Evolutionary conservation across 1,140 invertebrate species (phyloP), one percentile per base, ranked within the genome.

Genomic region (Papilio glaucus): DNA sequence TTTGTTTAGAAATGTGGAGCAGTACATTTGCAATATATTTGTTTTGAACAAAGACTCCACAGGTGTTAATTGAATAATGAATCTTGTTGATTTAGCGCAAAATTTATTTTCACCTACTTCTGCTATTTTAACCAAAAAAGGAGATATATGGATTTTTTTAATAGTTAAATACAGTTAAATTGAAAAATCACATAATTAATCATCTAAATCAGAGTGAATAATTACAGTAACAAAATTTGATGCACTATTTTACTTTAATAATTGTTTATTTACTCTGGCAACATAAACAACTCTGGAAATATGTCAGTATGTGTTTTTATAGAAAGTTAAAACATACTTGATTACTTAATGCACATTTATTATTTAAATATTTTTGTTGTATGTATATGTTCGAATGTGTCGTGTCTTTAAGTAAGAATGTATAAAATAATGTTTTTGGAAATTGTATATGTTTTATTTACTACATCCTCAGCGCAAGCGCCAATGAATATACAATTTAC

Each of bases 341-440:
- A 80, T 84, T 85, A 86, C 80, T 85, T 86, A 88, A 79, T 77
- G 79, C 78, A 81, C 76, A 87, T 80, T 85, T n/a, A n/a, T n/a
- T n/a, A 88, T 79, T 86, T 84, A 84, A 84, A 81, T 81, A 77
- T 79, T 83, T 85, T 87, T 90, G 81, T 87, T 88, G 83, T 89
- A 81, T 81, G 80, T 84, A 82, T 84, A 90, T 87, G 83, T 82
- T 85, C 79, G 79, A 77, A 82, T 85, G 45, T 49, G 45, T 83
- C 75, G 80, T 82, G 83, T 89, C 77, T 78, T 82, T 79, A 69
- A 53, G 72, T 88, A 83, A 84, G 81, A 72, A 80, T 82, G 77
- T 85, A 83, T 83, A 88, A 78, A 85, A 85, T 82, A 80, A 77
- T 42, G 29, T 63, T 69, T 78, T 81, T 83, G 76, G 80, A 85